Conservation (phyloP, 2,888 invertebrate genomes). For the Spilarctia lutea region DNA sequence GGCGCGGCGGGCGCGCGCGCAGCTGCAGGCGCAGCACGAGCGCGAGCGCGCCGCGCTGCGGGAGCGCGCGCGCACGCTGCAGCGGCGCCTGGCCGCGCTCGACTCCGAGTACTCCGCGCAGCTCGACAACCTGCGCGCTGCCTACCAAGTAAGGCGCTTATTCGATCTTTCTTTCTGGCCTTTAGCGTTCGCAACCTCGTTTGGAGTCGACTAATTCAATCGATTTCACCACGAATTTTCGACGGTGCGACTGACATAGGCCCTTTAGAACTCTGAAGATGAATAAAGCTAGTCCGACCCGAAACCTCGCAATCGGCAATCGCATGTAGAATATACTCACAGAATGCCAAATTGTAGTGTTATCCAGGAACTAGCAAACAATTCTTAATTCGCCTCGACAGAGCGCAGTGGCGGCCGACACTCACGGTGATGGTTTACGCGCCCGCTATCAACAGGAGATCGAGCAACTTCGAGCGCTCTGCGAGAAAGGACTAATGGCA, state of each 20-base stretch:
- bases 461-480: constrained; percentile 94
- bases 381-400: constrained; percentile 49
- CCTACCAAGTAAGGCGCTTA: constrained; percentile 85
- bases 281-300: too few species aligned
- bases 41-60: constrained; percentile 87
- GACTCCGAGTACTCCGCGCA: constrained; percentile 95
- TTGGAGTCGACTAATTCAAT: too few species aligned
- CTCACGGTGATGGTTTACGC: constrained; percentile 88
- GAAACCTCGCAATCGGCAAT: background rate
- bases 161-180: background rate
- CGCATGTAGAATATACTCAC: too few species aligned
- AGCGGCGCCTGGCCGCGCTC: constrained; percentile 90
- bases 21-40: constrained; percentile 81
- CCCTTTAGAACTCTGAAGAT: too few species aligned
- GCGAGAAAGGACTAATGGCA: constrained; percentile 95
- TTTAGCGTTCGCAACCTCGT: too few species aligned
- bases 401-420: constrained; percentile 87
- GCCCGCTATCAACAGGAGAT: constrained; percentile 94
- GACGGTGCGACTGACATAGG: too few species aligned
- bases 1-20: constrained; percentile 78
- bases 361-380: background rate
- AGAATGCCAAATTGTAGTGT: too few species aligned
- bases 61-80: constrained; percentile 90
- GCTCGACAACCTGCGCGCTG: constrained; percentile 92
- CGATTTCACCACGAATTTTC: too few species aligned